These are phyloP conservation scores for Melolontha melolontha DNA, from an alignment of 2,888 invertebrate genomes.

Conservation along the genomic window DNA sequence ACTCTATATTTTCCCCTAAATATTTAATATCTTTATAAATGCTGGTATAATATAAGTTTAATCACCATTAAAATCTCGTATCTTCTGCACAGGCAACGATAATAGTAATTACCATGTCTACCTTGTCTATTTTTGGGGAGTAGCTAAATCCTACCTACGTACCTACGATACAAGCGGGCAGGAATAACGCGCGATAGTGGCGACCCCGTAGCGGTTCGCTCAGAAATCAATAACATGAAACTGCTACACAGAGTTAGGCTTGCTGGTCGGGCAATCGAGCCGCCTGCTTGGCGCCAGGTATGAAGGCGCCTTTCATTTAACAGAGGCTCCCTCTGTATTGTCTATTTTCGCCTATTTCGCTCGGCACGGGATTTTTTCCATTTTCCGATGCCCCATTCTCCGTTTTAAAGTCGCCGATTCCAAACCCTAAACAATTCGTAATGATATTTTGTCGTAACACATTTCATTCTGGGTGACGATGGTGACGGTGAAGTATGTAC, in stretches of 20 bases:
- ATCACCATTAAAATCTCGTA: too few relatives aligned
- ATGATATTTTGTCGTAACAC: constrained; percentile 9
- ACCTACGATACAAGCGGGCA: constrained; percentile 6
- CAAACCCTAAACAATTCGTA: constrained; percentile 8
- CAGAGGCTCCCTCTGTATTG: constrained; percentile 2
- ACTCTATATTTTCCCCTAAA: too few relatives aligned
- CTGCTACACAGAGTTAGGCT: not conserved
- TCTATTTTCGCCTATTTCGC: not conserved
- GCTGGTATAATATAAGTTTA: too few relatives aligned
- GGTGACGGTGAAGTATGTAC: too few relatives aligned
- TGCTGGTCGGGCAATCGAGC: constrained; percentile 5
- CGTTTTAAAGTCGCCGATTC: constrained; percentile 21
- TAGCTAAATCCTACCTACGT: not conserved
- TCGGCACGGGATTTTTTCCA: not conserved
- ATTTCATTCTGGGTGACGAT: not conserved
- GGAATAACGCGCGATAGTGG: constrained; percentile 26
- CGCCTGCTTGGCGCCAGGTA: constrained; percentile 33
- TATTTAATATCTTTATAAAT: too few relatives aligned
- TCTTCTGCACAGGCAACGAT: too few relatives aligned
- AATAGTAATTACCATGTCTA: too few relatives aligned
- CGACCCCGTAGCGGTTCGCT: constrained; percentile 24
- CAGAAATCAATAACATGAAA: constrained; percentile 33
- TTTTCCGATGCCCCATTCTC: not conserved
- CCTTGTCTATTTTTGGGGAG: not conserved
- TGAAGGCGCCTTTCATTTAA: constrained; percentile 27